phyloP scores from a whole-genome alignment of 2,797 vertebrate species.

The Tinamus major region DNA sequence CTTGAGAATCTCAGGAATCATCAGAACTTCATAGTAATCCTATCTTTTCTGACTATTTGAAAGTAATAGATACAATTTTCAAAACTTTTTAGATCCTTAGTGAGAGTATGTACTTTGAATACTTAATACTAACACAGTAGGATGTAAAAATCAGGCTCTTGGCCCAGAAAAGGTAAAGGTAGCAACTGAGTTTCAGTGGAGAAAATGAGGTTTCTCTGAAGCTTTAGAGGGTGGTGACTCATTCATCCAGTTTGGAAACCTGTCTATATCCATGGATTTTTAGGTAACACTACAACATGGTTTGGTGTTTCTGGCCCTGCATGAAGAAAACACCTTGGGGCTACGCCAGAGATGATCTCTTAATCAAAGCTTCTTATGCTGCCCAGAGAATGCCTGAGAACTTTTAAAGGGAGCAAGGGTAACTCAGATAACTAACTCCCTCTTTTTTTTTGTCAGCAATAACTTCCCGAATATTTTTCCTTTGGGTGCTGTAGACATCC shows the following conservation, averaged over 20 bases:
- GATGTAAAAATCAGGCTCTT: neutral
- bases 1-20: neutral
- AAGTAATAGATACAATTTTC: neutral
- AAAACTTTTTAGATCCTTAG: neutral
- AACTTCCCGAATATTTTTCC: neutral
- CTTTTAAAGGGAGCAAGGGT: neutral
- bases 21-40: neutral
- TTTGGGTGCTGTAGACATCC: neutral
- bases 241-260: neutral
- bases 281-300: neutral
- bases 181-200: neutral
- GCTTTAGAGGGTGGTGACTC: neutral
- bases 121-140: neutral
- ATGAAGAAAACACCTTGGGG: neutral
- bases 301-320: neutral
- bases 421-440: neutral
- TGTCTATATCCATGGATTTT: neutral
- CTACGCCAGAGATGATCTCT: neutral
- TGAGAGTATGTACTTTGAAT: neutral
- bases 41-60: neutral
- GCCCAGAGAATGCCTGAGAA: neutral
- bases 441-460: neutral
- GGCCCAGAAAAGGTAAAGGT: neutral
- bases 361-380: neutral
- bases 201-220: neutral